Percentiles rank a stretch among this genome's conserved stretches.
These are phyloP conservation scores for Pseudotriccus pelzelni DNA, from an alignment of 2,797 vertebrate species.

Conservation along the genomic window DNA sequence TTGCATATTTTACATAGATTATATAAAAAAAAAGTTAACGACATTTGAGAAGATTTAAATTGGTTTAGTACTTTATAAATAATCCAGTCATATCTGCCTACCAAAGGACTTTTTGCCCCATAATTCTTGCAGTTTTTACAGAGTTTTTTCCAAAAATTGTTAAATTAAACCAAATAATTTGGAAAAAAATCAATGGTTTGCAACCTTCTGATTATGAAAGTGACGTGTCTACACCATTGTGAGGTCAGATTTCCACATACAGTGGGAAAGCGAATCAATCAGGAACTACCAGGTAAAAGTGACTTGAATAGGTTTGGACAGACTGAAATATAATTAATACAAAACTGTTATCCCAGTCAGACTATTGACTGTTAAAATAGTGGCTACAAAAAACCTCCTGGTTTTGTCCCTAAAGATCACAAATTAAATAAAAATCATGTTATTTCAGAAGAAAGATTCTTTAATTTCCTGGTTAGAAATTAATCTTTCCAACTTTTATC, in stretches of 20 bases:
- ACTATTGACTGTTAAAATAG: neutral
- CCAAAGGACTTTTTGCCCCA: neutral
- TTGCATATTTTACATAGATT: neutral
- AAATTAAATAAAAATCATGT: neutral
- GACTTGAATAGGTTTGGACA: neutral
- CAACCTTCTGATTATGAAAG: neutral
- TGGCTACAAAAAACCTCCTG: neutral
- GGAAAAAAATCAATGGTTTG: neutral
- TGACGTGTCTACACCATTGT: neutral
- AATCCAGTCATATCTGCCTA: neutral
- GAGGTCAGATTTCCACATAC: neutral
- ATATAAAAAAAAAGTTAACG: neutral
- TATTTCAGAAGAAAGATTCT: neutral
- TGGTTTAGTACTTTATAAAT: neutral
- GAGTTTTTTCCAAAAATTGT: neutral
- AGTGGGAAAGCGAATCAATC: neutral
- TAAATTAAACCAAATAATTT: neutral
- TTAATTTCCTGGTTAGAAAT: neutral
- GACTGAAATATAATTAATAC: neutral
- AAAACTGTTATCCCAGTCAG: neutral
- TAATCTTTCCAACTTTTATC: neutral
- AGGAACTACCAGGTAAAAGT: neutral
- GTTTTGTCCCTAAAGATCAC: neutral
- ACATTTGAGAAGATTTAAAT: neutral
- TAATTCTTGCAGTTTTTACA: neutral